Conservation (phyloP, 2,888 invertebrate genomes). For the Leptopilina syphax region DNA sequence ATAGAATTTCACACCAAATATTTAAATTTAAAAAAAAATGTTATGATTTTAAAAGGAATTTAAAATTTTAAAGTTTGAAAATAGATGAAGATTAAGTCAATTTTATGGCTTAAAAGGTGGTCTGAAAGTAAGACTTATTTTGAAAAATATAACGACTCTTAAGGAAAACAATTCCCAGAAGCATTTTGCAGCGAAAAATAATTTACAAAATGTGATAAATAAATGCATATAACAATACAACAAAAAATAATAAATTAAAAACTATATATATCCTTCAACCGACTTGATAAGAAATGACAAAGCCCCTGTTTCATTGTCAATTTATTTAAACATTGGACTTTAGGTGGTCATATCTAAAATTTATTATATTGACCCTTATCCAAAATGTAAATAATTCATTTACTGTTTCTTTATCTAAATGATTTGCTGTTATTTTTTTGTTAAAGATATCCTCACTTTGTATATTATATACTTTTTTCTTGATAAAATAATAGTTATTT, state of each 20-base stretch:
- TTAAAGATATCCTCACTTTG: not conserved
- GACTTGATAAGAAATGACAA: not conserved
- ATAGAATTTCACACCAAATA: too few species aligned
- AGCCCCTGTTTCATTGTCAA: not conserved
- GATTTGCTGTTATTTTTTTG: constrained; percentile 10
- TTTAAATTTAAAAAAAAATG: too few species aligned
- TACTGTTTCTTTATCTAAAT: constrained; percentile 7
- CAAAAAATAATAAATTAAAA: not conserved
- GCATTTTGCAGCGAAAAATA: not conserved
- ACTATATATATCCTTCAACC: not conserved
- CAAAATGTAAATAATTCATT: constrained; percentile 14
- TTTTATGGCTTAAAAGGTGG: too few species aligned
- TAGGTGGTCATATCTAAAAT: constrained; percentile 5
- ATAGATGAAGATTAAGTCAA: too few species aligned
- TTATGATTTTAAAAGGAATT: too few species aligned
- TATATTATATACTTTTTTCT: not conserved
- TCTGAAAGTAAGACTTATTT: too few species aligned
- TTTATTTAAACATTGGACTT: constrained; percentile 6
- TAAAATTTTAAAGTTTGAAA: too few species aligned
- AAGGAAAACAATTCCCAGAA: too few species aligned
- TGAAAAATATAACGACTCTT: too few species aligned
- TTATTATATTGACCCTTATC: constrained; percentile 12
- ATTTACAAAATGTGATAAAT: not conserved
- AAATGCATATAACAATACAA: not conserved
- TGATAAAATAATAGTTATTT: not conserved